Evolutionary conservation across 2,113 vertebrate species (phyloP), one percentile per base, ranked within the genome.

Genomic region (Platichthys stellatus): DNA sequence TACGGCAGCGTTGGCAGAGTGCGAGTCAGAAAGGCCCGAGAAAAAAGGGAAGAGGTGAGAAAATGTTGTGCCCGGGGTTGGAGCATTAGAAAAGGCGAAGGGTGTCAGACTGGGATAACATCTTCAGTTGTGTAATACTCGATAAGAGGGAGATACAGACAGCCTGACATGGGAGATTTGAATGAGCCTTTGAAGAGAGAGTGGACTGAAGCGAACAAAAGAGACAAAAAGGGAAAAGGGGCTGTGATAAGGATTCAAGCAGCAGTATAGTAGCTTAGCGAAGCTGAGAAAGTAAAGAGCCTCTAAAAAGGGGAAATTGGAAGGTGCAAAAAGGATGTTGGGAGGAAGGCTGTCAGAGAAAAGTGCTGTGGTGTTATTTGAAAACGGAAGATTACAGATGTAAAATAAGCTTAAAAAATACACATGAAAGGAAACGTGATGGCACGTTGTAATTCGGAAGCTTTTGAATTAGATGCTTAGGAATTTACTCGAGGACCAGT

Each of bases 221-320:
- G 31, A 23, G n/a, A 45, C 24, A 24, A 56, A 75, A 60, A 54
- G 47, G 15, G 61, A 82, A 83, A 83, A 65, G 64, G 3, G 20
- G 28, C 65, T 56, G 26, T 20, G 12, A 74, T 80, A 63, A 67
- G 26, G 53, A 84, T n/a, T 66, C 40, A 23, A 35, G 72, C 35
- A 61, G 68, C 67, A 56, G 62, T 82, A 87, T 76, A 73, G 63
- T 45, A 75, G 74, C 64, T 86, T 72, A 63, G 75, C 28, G 54
- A 61, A 58, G n/a, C 47, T 70, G 63, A 60, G 71, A 65, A 57
- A 79, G 56, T 70, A 81, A 24, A 74, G 64, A 23, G 28, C n/a
- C 23, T 83, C 64, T 66, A 28, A 28, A 28, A 72, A 84, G 78
- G 63, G 54, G 74, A 81, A 88, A 85, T 68, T 83, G 82, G 53